A percentile compares a stretch with the other conserved stretches of the same genome.
Conservation (phyloP, 2,113 vertebrate species). For the Dendrocopos noguchii region DNA sequence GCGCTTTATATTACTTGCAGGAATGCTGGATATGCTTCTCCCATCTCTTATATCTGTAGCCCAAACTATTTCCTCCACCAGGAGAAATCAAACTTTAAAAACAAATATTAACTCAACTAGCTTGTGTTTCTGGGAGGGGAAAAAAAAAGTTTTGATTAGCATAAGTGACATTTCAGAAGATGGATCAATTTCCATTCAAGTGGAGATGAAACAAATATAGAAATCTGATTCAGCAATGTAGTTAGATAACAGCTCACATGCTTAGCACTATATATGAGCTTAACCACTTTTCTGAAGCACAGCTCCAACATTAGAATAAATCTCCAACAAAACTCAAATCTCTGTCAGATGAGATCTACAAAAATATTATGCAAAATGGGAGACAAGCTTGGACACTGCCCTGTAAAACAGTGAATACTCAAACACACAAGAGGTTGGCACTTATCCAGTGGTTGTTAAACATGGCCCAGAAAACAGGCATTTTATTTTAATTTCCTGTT, state of each 20-base stretch:
- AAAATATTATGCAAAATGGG: neutral
- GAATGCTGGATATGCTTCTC: neutral
- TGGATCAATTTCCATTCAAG: slow-evolving; percentile 1
- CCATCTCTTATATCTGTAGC: neutral
- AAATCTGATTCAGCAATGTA: neutral
- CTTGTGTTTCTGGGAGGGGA: neutral
- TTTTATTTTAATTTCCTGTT: neutral
- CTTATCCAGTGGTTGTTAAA: neutral
- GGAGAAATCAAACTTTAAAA: slow-evolving; percentile 5
- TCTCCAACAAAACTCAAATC: neutral
- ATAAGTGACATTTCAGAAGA: slow-evolving; percentile 1
- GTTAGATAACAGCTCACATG: neutral
- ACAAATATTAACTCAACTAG: slow-evolving; percentile 9
- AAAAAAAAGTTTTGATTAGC: slow-evolving; percentile 12
- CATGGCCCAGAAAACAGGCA: neutral
- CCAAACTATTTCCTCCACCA: neutral
- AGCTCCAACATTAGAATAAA: neutral
- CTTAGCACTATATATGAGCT: neutral
- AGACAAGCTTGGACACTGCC: neutral
- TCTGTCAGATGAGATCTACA: neutral
- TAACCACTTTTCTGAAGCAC: neutral
- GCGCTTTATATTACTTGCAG: neutral
- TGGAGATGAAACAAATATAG: slow-evolving; percentile 12
- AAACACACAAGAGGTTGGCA: neutral
- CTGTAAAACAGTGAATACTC: neutral